These are phyloP conservation scores for Hoplostethus mediterraneus DNA, from an alignment of 2,797 vertebrate genomes.

Conservation along the genomic window DNA sequence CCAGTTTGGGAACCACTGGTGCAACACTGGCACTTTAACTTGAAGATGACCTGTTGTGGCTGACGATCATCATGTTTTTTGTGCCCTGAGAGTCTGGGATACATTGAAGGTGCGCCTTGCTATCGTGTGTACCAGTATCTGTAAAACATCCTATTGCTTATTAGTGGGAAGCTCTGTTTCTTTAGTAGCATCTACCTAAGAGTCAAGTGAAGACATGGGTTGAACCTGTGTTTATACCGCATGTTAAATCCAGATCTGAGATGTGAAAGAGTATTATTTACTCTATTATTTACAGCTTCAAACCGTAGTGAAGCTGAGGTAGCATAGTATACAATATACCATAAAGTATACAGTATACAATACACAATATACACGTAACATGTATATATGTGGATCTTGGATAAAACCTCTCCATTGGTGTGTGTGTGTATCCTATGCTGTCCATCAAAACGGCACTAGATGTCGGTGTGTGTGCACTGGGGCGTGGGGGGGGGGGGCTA, in stretches of 20 bases:
- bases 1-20: neutral
- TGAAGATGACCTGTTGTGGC: neutral
- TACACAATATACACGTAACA: neutral
- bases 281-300: neutral
- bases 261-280: neutral
- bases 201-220: neutral
- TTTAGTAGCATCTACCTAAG: neutral
- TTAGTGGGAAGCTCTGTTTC: neutral
- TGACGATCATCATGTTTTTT: constrained; percentile 10
- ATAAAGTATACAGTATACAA: neutral
- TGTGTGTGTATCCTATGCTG: constrained; percentile 32
- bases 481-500: constrained; percentile 53
- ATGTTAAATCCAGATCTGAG: neutral
- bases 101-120: too few species aligned
- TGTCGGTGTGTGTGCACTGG: constrained; percentile 48
- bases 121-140: neutral
- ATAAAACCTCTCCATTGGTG: neutral
- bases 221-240: neutral
- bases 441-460: constrained; percentile 30
- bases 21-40: too few species aligned
- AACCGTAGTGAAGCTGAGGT: neutral
- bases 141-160: too few species aligned
- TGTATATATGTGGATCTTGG: neutral
- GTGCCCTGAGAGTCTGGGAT: too few species aligned
- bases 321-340: neutral